These are phyloP conservation scores for Tor tambroides DNA, from an alignment of 2,113 vertebrate species.

Conservation along the genomic window DNA sequence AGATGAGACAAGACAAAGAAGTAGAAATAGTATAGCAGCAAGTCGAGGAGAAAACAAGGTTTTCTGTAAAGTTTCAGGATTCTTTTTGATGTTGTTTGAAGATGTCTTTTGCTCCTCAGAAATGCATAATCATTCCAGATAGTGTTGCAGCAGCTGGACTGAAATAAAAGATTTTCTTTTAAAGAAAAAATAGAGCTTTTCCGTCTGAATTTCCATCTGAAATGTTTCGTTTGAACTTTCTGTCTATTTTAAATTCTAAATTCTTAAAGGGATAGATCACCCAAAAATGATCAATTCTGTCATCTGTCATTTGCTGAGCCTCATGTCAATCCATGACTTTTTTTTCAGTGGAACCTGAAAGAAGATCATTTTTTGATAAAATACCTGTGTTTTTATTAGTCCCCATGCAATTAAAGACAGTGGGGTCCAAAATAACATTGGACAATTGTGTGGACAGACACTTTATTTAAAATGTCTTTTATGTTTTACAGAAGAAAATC, in stretches of 20 bases:
- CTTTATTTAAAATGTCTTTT: background rate
- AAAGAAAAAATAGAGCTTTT: background rate
- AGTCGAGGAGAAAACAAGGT: constrained; percentile 1
- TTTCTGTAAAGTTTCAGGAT: background rate
- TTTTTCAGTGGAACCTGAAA: background rate
- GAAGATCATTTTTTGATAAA: background rate
- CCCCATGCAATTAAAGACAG: background rate
- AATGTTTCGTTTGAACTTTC: background rate
- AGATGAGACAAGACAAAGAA: background rate
- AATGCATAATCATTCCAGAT: background rate
- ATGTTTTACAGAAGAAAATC: background rate
- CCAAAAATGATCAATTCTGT: background rate
- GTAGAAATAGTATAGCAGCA: background rate
- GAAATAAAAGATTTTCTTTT: background rate
- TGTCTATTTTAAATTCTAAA: background rate
- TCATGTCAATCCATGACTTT: background rate
- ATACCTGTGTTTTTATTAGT: background rate
- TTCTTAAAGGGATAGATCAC: background rate
- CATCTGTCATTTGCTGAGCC: background rate
- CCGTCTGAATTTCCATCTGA: background rate
- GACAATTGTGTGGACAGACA: background rate
- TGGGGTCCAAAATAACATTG: too few species aligned
- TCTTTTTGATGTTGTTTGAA: background rate
- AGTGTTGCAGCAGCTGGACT: background rate
- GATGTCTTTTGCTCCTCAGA: background rate